Evolutionary conservation across 2,888 invertebrate genomes (phyloP), one percentile per base, ranked within the genome.

Genomic region (Aleiodes leptofemur): DNA sequence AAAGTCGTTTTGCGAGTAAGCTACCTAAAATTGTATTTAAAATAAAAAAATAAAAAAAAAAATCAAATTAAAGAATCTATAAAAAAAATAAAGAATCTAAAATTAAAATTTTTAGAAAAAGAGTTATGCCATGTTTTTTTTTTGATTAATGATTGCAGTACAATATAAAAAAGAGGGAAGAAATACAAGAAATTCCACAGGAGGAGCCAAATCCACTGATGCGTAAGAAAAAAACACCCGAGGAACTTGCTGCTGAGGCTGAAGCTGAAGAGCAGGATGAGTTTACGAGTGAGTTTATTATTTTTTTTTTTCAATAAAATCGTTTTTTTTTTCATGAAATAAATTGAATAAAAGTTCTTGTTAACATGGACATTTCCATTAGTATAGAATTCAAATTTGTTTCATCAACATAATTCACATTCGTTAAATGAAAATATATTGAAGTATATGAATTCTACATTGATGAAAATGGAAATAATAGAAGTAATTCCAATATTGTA

Each of bases 171-270:
- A 99, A 99, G 93, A 97, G 97, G 90, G 98, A 98, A 90, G 98
- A 98, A 90, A 93, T 96, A 84, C 95, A 96, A 86, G 96, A 96
- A 87, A 94, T 94, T 89, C 95, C 94, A 80, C 94, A 94, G 86
- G 96, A 96, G 91, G 96, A 96, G 82, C 96, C 96, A 86, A 97
- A 97, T 90, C 97, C 97, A 73, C 92, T 98, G 87, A 98, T 98
- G 95, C 95, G 98, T 90, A 98, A 97, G 93, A 98, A 98, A 93
- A 99, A 99, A 91, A 98, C 98, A 78, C 98, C 98, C 0, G 98
- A 98, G 90, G 98, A 98, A 90, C 91, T 99, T 86, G 98, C 98
- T 76, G 95, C 97, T 61, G 99, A 99, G 90, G 98, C 98, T 64
- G 98, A 98, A 91, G 95, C 96, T 71, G 97, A 96, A 90, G 97